Base-by-base conservation (phyloP, 2,888 invertebrate species). In the Andrena flavipes region DNA sequence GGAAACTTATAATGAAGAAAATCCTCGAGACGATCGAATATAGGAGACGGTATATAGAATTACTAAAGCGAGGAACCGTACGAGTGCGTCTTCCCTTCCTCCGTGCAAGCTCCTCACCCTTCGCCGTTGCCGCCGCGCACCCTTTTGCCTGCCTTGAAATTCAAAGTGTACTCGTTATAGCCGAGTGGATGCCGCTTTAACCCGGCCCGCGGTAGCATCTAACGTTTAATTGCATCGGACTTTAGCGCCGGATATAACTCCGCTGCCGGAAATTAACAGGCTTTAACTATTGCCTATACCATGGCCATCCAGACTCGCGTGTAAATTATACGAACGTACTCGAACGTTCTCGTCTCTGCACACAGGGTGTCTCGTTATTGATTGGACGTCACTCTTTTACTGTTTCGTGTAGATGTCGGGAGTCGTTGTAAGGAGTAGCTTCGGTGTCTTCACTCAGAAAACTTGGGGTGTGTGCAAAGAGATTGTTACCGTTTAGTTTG, bases 211-310 rank as follows among this genome's bases (percentile, higher is more conserved):
- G 81, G 68, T 73, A 82, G 74, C 85, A 76, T 91, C 89, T 88
- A 89, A 91, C 89, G 87, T 91, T 91, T 91, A 91, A 92, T 92
- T 91, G 91, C 91, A 91, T 91, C 87, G 90, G 90, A 89, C 89
- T 88, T 89, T 87, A 85, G 82, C 83, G 84, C 88, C 90, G 90
- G 91, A 91, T 91, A 89, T 90, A 91, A 91, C 89, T 89, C 88
- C 83, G 89, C 88, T 88, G 83, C 90, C 90, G 91, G 88, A 92
- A 90, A 91, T 92, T 91, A 91, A 91, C 89, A 86, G 89, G 87
- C 89, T 91, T 89, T 88, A 87, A 87, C 86, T 87, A 87, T 90
- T 87, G 84, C 87, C 69, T 68, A 80, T 84, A 76, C 65, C 30
- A 23, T 23, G 62, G 76, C 76, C 56, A 35, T 70, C 70, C 63